These are phyloP conservation scores for Radopholus similis DNA, from an alignment of 1,140 invertebrate species.

Conservation along the genomic window DNA sequence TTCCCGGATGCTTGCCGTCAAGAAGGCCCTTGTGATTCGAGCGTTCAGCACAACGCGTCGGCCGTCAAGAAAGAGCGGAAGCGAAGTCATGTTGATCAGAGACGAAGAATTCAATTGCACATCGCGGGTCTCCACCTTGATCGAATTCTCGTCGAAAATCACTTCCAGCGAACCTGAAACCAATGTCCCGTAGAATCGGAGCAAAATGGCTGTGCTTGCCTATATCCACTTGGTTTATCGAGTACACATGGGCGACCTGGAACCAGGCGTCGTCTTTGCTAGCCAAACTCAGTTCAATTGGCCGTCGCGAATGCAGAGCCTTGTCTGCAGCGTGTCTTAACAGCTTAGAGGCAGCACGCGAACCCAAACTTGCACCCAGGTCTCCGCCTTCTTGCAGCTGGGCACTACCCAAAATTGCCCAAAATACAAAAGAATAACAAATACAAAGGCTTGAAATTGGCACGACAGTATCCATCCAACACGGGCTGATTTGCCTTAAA, in stretches of 20 bases:
- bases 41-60: not conserved
- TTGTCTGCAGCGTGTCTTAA: no score
- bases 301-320: conserved; percentile 7
- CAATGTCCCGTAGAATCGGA: not conserved
- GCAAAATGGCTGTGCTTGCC: not conserved
- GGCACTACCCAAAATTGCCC: no score
- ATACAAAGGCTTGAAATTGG: no score
- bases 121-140: not conserved
- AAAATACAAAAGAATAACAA: no score
- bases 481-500: no score
- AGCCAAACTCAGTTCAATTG: conserved; percentile 9
- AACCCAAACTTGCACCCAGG: no score
- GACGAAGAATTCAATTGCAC: conserved; percentile 1
- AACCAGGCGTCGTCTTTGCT: not conserved
- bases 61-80: conserved; percentile 10
- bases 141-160: not conserved
- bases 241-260: not conserved
- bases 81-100: conserved; percentile 5
- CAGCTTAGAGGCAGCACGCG: no score
- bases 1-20: not conserved
- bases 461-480: no score
- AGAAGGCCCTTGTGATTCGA: not conserved
- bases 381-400: no score
- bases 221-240: conserved; percentile 1
- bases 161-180: not conserved